Evolutionary conservation across 2,113 vertebrate species (phyloP).

Genomic region (Ibidorhyncha struthersii): DNA sequence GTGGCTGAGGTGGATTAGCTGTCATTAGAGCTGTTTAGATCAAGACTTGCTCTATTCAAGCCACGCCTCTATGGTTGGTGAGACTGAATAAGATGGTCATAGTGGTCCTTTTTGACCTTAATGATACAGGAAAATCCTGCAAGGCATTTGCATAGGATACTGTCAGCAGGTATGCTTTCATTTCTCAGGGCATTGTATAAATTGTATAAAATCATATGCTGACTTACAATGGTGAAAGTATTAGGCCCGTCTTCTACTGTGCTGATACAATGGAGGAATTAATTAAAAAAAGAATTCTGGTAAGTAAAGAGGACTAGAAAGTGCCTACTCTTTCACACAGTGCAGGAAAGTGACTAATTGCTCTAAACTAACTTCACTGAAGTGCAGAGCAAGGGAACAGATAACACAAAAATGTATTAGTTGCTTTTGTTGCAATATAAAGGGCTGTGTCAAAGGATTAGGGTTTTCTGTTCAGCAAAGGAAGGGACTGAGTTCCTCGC

Average conservation of each 20-base stretch:
- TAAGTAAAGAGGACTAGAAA: slow-evolving; percentile 32
- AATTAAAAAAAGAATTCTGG: slow-evolving; percentile 39
- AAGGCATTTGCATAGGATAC: neutral
- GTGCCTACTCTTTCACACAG: neutral
- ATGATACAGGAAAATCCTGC: neutral
- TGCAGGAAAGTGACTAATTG: slow-evolving; percentile 7
- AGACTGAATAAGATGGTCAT: neutral
- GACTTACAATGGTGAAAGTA: neutral
- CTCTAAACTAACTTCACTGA: slow-evolving; percentile 24
- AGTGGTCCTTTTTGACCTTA: neutral
- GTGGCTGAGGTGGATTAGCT: neutral
- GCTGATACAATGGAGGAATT: slow-evolving; percentile 38
- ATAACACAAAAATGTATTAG: slow-evolving; percentile 45
- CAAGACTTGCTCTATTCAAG: neutral
- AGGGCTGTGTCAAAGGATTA: slow-evolving; percentile 33
- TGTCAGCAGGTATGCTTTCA: neutral
- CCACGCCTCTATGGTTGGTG: neutral
- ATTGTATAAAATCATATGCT: neutral
- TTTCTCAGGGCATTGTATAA: neutral
- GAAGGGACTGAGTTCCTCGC: neutral
- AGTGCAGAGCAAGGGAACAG: slow-evolving; percentile 40
- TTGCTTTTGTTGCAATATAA: slow-evolving; percentile 49
- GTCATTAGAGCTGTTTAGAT: neutral
- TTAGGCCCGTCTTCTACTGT: neutral
- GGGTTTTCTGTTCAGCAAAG: slow-evolving; percentile 45